phyloP scores from a whole-genome alignment of 2,888 invertebrate genomes.

The Yponomeuta malinellus region DNA sequence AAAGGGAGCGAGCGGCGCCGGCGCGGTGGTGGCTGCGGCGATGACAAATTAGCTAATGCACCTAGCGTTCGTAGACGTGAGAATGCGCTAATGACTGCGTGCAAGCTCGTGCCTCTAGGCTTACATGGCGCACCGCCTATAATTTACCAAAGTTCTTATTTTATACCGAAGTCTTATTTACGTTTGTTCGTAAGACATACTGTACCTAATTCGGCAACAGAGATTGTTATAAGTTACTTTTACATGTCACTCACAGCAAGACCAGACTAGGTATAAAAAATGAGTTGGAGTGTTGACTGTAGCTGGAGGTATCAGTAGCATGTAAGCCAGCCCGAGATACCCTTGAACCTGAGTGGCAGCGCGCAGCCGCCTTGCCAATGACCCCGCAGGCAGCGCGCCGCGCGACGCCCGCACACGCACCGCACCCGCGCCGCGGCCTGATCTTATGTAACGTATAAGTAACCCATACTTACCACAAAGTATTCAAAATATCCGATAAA shows the following conservation, averaged over 20 bases:
- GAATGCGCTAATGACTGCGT: conserved; percentile 64
- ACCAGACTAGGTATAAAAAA: no score
- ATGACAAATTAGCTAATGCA: conserved; percentile 67
- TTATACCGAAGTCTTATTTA: neutral
- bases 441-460: conserved; percentile 17
- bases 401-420: conserved; percentile 43
- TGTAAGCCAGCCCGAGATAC: conserved; percentile 63
- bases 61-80: conserved; percentile 45
- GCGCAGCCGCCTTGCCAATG: conserved; percentile 77
- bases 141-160: neutral
- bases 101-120: conserved; percentile 34
- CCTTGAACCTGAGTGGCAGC: conserved; percentile 77
- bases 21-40: conserved; percentile 24
- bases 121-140: conserved; percentile 42
- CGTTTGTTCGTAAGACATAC: neutral
- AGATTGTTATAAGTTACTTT: no score
- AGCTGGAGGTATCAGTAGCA: conserved; percentile 26
- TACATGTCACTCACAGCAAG: no score
- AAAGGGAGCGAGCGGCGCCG: neutral
- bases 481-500: conserved; percentile 14
- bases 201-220: no score
- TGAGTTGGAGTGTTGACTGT: no score
- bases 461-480: conserved; percentile 6
- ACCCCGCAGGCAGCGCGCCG: conserved; percentile 76
- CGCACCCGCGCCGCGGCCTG: conserved; percentile 32